Evolutionary conservation across 1,140 invertebrate species (phyloP).

Genomic region (Drosophila funebris): DNA sequence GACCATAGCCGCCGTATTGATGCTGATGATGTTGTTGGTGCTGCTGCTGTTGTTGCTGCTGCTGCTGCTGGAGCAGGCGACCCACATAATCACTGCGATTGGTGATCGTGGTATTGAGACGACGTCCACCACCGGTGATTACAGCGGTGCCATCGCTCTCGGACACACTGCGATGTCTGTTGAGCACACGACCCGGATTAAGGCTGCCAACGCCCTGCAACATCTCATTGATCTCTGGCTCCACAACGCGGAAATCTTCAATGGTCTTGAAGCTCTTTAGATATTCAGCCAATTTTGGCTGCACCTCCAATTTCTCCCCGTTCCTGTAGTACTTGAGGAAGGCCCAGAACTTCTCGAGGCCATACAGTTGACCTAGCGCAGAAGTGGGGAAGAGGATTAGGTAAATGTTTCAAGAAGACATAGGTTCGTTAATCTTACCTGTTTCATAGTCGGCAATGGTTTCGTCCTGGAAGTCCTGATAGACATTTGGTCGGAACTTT

Average conservation of each 20-base stretch:
- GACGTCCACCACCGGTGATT: slow-evolving; percentile 62
- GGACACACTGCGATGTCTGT: slow-evolving; percentile 86
- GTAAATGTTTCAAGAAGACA: background rate
- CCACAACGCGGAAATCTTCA: slow-evolving; percentile 95
- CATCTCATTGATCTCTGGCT: slow-evolving; percentile 87
- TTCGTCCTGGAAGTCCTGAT: slow-evolving; percentile 97
- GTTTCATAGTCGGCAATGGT: slow-evolving; percentile 95
- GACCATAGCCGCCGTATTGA: slow-evolving; percentile 60
- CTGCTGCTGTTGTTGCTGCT: slow-evolving; percentile 70
- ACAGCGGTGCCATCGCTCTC: slow-evolving; percentile 84
- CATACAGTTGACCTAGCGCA: slow-evolving; percentile 95
- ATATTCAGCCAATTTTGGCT: slow-evolving; percentile 91
- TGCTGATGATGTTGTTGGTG: slow-evolving; percentile 67
- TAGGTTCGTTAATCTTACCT: slow-evolving; percentile 86
- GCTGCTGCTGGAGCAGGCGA: slow-evolving; percentile 71
- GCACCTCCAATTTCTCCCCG: slow-evolving; percentile 90
- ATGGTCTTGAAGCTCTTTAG: slow-evolving; percentile 96
- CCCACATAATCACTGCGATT: slow-evolving; percentile 83
- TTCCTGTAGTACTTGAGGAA: slow-evolving; percentile 98
- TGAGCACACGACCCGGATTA: slow-evolving; percentile 84
- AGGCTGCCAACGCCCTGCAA: slow-evolving; percentile 84
- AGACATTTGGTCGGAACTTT: slow-evolving; percentile 96
- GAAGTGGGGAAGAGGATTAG: background rate
- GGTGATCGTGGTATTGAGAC: slow-evolving; percentile 78
- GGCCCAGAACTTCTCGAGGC: slow-evolving; percentile 99